phyloP scores from a whole-genome alignment of 2,113 vertebrate genomes.

The Rhabdomys dilectus region DNA sequence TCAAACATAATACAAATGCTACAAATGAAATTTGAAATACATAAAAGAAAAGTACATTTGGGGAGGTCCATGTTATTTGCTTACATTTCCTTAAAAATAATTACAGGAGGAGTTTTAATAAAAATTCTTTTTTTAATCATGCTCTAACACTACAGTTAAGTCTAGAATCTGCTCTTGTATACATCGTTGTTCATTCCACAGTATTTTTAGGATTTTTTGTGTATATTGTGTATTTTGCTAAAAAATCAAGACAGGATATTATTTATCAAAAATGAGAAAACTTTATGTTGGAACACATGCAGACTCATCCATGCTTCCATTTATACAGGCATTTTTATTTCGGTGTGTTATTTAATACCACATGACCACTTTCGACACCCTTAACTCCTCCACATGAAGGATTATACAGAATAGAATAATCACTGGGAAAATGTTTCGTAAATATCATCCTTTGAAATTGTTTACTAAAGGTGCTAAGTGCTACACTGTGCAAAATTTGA shows the following conservation, averaged over 20 bases:
- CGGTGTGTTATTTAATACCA: neutral
- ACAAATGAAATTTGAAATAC: constrained; percentile 31
- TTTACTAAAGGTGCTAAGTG: neutral
- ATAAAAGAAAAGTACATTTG: constrained; percentile 7
- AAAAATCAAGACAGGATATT: neutral
- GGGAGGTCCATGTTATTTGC: neutral
- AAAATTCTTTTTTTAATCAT: neutral
- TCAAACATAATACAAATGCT: constrained; percentile 40
- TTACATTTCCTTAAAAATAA: constrained; percentile 26
- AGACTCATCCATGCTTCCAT: neutral
- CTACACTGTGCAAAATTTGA: neutral
- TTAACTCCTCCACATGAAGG: neutral
- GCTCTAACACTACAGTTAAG: neutral
- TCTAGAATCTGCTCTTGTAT: neutral
- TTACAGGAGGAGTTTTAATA: neutral
- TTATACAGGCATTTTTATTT: neutral
- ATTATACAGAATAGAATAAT: neutral
- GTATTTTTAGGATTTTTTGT: neutral
- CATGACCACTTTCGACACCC: neutral
- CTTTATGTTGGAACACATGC: neutral
- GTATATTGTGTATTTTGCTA: neutral
- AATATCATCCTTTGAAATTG: neutral
- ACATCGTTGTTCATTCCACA: constrained; percentile 19
- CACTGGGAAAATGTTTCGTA: neutral
- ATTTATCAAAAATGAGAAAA: constrained; percentile 11